A percentile compares a stretch with the other conserved stretches of the same genome.
phyloP scores from a whole-genome alignment of 2,797 vertebrate genomes.

The Crax fasciolata region DNA sequence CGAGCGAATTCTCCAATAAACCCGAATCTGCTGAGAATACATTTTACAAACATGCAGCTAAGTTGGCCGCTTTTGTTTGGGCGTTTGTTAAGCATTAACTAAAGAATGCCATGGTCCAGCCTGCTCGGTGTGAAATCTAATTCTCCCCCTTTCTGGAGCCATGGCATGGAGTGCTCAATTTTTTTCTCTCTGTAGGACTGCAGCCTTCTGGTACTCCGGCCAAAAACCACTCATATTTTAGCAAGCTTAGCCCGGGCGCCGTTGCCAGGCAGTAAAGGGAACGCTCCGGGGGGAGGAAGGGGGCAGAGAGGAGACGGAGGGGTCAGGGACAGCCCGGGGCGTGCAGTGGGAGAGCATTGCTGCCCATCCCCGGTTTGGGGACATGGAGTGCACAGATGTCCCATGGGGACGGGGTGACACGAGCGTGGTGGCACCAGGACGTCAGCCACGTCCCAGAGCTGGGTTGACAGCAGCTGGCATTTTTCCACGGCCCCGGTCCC shows the following conservation, averaged over 20 bases:
- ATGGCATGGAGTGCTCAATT: conserved; percentile 96
- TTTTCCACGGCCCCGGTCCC: neutral
- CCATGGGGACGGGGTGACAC: fast-evolving
- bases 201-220: conserved; percentile 91
- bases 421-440: neutral
- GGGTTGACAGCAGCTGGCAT: neutral
- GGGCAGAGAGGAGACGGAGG: conserved; percentile 23
- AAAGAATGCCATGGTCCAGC: conserved; percentile 95
- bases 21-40: conserved; percentile 88
- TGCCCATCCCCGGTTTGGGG: neutral
- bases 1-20: conserved; percentile 81
- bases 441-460: neutral
- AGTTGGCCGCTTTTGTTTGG: conserved; percentile 94
- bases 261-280: conserved; percentile 98
- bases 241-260: conserved; percentile 89
- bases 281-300: conserved; percentile 85
- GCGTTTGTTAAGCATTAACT: conserved; percentile 98
- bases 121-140: conserved; percentile 93
- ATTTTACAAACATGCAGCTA: conserved; percentile 92
- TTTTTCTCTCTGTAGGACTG: conserved; percentile 91
- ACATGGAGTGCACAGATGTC: neutral
- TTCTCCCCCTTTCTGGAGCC: conserved; percentile 99
- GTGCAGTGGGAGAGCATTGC: neutral
- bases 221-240: conserved; percentile 95
- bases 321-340: conserved; percentile 54